A percentile compares a stretch with the other conserved stretches of the same genome.
phyloP scores from a whole-genome alignment of 2,797 vertebrate genomes.

The Chaenodraco wilsoni region DNA sequence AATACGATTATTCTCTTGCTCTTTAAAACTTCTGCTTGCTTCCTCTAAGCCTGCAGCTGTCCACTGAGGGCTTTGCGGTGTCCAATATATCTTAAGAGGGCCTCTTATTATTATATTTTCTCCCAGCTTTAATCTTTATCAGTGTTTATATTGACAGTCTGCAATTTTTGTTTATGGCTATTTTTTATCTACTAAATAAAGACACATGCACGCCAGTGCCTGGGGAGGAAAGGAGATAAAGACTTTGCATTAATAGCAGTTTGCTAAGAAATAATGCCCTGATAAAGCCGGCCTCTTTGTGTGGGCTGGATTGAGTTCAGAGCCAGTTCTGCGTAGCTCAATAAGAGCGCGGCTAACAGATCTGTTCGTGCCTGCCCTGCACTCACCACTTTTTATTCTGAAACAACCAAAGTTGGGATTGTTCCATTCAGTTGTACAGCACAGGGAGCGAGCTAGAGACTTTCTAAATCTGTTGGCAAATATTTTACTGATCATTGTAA shows the following conservation, averaged over 20 bases:
- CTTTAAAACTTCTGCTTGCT: conserved; percentile 76
- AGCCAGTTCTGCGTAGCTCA: conserved; percentile 60
- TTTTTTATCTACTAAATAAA: conserved; percentile 79
- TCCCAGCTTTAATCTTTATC: conserved; percentile 79
- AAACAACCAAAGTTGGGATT: conserved; percentile 49
- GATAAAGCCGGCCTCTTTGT: conserved; percentile 76
- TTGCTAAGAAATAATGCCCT: conserved; percentile 80
- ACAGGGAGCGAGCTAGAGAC: conserved; percentile 10
- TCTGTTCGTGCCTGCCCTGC: conserved; percentile 19
- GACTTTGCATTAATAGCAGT: conserved; percentile 81
- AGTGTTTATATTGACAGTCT: conserved; percentile 81
- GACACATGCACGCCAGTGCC: conserved; percentile 72
- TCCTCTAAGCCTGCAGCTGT: conserved; percentile 79
- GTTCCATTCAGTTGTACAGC: conserved; percentile 19
- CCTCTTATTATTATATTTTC: conserved; percentile 79
- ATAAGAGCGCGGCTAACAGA: conserved; percentile 33
- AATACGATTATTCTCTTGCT: conserved; percentile 79
- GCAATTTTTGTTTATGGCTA: conserved; percentile 81
- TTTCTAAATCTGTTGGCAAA: conserved; percentile 61
- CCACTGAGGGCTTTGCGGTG: conserved; percentile 78
- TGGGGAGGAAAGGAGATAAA: conserved; percentile 76
- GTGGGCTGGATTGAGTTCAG: conserved; percentile 79
- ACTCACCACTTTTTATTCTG: conserved; percentile 26
- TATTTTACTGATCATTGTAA: conserved; percentile 49
- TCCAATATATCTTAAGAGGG: conserved; percentile 72